A percentile compares a stretch with the other conserved stretches of the same genome.
phyloP scores from a whole-genome alignment of 2,888 invertebrate genomes.

The Stenolophus ochropezus region DNA sequence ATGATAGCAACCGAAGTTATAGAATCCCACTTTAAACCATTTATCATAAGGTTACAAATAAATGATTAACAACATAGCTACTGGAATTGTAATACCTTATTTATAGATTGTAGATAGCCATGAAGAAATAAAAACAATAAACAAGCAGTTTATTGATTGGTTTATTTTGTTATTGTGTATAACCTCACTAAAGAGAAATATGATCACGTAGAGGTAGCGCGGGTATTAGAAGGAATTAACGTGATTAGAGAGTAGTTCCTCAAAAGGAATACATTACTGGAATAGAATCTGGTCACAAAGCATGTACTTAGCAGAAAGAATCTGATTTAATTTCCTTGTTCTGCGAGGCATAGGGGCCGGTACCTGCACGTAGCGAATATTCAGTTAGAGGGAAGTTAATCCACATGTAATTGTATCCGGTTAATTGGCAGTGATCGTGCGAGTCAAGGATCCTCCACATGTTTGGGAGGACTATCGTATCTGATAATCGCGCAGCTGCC shows the following conservation, averaged over 20 bases:
- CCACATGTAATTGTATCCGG: constrained; percentile 45
- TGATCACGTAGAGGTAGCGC: not conserved
- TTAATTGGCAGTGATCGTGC: constrained; percentile 44
- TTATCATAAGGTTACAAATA: no score
- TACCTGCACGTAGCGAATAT: constrained; percentile 31
- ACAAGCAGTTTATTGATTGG: no score
- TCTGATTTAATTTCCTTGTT: constrained; percentile 13
- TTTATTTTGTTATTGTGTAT: no score
- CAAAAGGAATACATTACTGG: constrained; percentile 4
- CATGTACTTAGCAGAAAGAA: not conserved
- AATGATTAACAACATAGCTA: no score
- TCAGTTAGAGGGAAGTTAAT: constrained; percentile 44
- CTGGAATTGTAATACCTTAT: no score
- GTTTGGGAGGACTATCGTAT: constrained; percentile 29
- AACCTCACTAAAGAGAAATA: not conserved
- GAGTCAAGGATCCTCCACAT: constrained; percentile 34
- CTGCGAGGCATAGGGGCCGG: not conserved
- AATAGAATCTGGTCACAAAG: not conserved
- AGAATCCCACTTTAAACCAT: no score
- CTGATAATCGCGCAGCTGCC: constrained; percentile 37
- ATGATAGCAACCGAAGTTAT: no score
- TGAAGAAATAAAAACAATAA: no score
- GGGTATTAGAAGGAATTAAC: not conserved
- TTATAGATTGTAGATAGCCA: no score
- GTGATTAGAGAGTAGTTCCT: not conserved